phyloP scores from a whole-genome alignment of 1,140 invertebrate species.

The honey bee (Apis mellifera) region Amel_HAv3.1 CM009936.2:4468001-4468500 shows the following conservation, averaged over 20 bases:
- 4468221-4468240: background rate
- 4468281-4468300: constrained; percentile 2
- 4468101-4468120: background rate
- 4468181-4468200: background rate
- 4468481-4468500: constrained; percentile 29
- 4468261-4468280: background rate
- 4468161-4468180: background rate
- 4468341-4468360: background rate
- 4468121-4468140: background rate
- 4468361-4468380: constrained; percentile 21
- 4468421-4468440: background rate
- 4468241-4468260: constrained; percentile 6
- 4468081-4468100: background rate
- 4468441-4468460: background rate
- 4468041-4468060: too few species aligned
- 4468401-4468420: background rate
- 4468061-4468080: too few species aligned
- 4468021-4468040: too few species aligned
- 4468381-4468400: background rate
- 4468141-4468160: background rate
- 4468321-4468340: background rate
- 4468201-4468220: constrained; percentile 13
- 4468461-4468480: constrained; percentile 6
- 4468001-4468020: too few species aligned
- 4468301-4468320: background rate